Evolutionary conservation across 2,888 invertebrate species (phyloP), one percentile per base, ranked within the genome.

Genomic region (Temnothorax rugatulus): DNA sequence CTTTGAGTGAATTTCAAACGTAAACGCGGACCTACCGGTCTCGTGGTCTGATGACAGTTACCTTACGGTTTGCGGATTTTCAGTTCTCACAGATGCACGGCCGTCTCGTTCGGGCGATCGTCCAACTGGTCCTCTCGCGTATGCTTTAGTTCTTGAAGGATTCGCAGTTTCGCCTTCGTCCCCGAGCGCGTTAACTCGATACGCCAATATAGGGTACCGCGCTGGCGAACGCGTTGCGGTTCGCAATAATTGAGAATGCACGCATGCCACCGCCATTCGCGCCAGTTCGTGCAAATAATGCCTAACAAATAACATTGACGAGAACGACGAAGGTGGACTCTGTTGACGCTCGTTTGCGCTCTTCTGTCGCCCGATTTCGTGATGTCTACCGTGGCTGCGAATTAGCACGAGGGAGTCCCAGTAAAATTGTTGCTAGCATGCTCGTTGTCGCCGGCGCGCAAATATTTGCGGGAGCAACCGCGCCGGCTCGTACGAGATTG

Each of bases 401-500:
- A 89, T 89, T 89, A 89, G 84, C 90, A 84, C 87, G 69, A 83
- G 81, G 47, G 71, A 84, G 82, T 52, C 50, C 61, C 54, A 63
- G 84, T 47, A 77, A 63, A 87, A 89, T 89, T 88, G 86, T 84
- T 87, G 76, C 29, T 29, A 29, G 29, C 29, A 29, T 29, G 29
- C 73, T 64, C 73, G 63, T 44, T 84, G 84, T 90, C 85, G 88
- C 75, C 87, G 71, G 21, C 69, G 71, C 44, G 87, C 87, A 89
- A 89, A 89, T 90, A 86, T 89, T 89, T 90, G 87, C 88, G 0
- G 25, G 61, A 88, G 76, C 83, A 85, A 54, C 84, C 29, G 76
- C 63, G 54, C 81, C 64, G 47, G 64, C 74, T 66, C 52, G 47
- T 79, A 71, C 71, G 59, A 47, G 71, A 71, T 79, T 47, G 41